Base-by-base conservation (phyloP, 2,113 vertebrate species). In the Calyptommatus sinebrachiatus region DNA sequence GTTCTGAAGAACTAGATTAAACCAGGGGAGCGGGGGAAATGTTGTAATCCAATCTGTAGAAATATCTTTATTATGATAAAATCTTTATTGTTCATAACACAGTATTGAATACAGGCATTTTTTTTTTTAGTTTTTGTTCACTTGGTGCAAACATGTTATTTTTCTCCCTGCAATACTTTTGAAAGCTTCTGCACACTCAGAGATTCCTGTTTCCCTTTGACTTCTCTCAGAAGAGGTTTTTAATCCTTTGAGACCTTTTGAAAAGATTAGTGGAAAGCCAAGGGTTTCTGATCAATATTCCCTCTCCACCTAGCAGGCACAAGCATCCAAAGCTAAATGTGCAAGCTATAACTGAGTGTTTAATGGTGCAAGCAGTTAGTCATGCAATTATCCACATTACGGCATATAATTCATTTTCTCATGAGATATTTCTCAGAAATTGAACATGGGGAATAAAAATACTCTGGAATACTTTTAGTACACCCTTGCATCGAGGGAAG, bases 191-290 rank as follows among this genome's bases (percentile, higher is more conserved):
- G 62, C 67, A 83, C 53, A 79, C 61, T 24, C 57, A 85, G 26
- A 81, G 41, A 24, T 69, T 1, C 21, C 35, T 63, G n/a, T 74
- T 88, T 82, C 45, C 83, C 80, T 86, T 83, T 50, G 50, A 22
- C 8, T 12, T 61, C 9, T 11, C 4, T 74, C 4, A 65, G 28
- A 86, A 86, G 22, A 66, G 14, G 24, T 48, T 83, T 82, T 68
- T 35, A 82, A 31, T 84, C 85, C 9, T 57, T 75, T 11, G 2
- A 2, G 76, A 65, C 20, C 66, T 85, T 48, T 72, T 69, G 11
- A 78, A 80, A 75, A 79, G 41, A 70, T 74, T 63, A 83, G 60
- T 62, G 1, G 22, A 50, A 28, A 84, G 72, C 3, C 72, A 16
- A 73, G 24, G 2, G 66, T 1, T 70, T 18, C 29, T 71, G 74